Evolutionary conservation across 2,113 vertebrate genomes (phyloP), one percentile per base, ranked within the genome.

Genomic region (Fukomys damarensis): DNA sequence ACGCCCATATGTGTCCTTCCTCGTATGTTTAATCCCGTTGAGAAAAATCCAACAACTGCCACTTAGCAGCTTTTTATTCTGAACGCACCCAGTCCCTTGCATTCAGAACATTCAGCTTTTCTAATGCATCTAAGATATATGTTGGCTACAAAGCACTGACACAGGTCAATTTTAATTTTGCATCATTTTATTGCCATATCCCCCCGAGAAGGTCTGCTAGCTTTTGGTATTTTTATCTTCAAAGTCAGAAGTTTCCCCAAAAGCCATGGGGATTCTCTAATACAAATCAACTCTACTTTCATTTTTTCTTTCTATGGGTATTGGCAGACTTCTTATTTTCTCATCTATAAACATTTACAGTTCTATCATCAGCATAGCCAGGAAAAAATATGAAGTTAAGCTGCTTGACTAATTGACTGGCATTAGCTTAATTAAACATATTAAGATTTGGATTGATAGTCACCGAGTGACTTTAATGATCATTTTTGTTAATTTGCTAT

Each of bases 341-440:
- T 79, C 65, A 43, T 74, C 54, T 97, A 83, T 84, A 89, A 97
- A 89, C 72, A 91, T 91, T 95, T 91, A 49, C 17, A 80, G 22
- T 86, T 95, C 35, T 82, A 63, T 86, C 82, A 95, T 95, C 38
- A 93, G 22, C 49, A 89, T 59, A 96, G 66, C n/a, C 70, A 95
- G 66, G 20, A 97, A 83, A 83, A 83, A 43, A 91, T 91, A 95
- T 94, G 93, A 94, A 91, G 54, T 22, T 96, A 96, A 93, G 49
- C 52, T 93, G 79, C 96, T 93, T 94, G 95, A 97, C 96, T 96
- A 97, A 97, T 97, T 97, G 89, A 93, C 70, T 82, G 65, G 28
- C n/a, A 93, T 97, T 94, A 96, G 89, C 13, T 1, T 97, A 98
- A 98, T 98, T 98, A 96, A 96, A 97, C 77, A 91, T 94, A 93